phyloP scores from a whole-genome alignment of 2,888 invertebrate species.

The Erebia epiphron region DNA sequence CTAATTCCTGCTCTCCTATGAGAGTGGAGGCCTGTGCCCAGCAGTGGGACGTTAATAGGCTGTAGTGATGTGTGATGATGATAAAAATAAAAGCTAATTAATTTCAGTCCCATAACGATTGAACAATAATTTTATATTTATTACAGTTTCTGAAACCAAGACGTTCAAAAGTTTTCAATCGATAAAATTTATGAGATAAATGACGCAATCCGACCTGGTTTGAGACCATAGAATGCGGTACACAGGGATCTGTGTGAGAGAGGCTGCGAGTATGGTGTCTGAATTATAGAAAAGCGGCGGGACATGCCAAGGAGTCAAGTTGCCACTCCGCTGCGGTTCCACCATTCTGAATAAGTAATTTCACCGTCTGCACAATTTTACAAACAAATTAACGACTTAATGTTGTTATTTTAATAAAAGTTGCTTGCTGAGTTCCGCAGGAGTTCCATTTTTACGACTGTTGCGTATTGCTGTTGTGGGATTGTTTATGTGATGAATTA shows the following conservation, averaged over 20 bases:
- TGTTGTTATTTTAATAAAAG: constrained; percentile 81
- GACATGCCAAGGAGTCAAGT: constrained; percentile 63
- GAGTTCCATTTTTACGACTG: constrained; percentile 75
- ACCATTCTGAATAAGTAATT: constrained; percentile 77
- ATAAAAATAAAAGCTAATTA: too few relatives aligned
- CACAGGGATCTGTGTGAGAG: not conserved
- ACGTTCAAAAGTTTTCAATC: too few relatives aligned
- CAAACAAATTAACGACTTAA: constrained; percentile 81
- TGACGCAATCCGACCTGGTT: not conserved
- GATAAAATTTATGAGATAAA: too few relatives aligned
- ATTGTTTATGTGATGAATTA: constrained; percentile 69
- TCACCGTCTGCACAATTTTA: constrained; percentile 80
- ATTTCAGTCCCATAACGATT: too few relatives aligned
- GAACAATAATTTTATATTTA: too few relatives aligned
- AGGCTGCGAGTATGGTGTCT: constrained; percentile 45
- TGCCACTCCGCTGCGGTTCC: constrained; percentile 63
- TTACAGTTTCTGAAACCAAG: too few relatives aligned
- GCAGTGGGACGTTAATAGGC: too few relatives aligned
- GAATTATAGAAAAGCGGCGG: constrained; percentile 73
- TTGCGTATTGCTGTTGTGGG: constrained; percentile 58
- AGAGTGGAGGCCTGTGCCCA: too few relatives aligned
- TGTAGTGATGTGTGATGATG: too few relatives aligned
- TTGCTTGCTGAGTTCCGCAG: constrained; percentile 61
- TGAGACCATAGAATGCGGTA: not conserved
- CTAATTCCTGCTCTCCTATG: too few relatives aligned